Evolutionary conservation across 2,888 invertebrate genomes (phyloP).

Genomic region (Caenorhabditis sp.): DNA sequence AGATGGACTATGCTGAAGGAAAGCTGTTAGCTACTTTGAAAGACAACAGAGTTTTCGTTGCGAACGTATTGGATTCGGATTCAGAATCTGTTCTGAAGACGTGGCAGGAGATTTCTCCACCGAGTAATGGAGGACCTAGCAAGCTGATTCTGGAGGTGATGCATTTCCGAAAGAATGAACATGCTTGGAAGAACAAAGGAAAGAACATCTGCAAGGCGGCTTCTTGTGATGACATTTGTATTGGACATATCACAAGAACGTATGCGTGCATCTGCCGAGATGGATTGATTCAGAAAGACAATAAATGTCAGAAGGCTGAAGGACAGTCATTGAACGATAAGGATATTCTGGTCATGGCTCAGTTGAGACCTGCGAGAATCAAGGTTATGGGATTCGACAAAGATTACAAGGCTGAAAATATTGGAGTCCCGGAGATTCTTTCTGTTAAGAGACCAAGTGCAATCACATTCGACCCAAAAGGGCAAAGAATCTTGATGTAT

Average conservation of each 20-base stretch:
- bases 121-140: constrained; percentile 10
- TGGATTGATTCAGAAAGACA: constrained; percentile 32
- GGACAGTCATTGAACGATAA: constrained; percentile 6
- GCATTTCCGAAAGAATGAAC: constrained; percentile 41
- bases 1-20: constrained; percentile 55
- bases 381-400: constrained; percentile 86
- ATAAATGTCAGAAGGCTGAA: constrained; percentile 32
- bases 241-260: constrained; percentile 27
- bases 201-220: constrained; percentile 55
- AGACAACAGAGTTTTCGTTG: constrained; percentile 36
- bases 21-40: constrained; percentile 28
- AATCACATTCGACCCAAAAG: constrained; percentile 53
- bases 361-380: constrained; percentile 88
- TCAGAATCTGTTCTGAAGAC: constrained; percentile 10
- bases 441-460: constrained; percentile 47
- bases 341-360: constrained; percentile 86
- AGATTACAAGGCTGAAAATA: constrained; percentile 68
- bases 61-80: constrained; percentile 10
- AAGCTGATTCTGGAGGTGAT: constrained; percentile 19
- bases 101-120: constrained; percentile 37
- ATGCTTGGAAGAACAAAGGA: constrained; percentile 49
- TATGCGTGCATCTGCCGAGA: constrained; percentile 29
- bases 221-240: constrained; percentile 65
- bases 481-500: constrained; percentile 70
- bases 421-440: constrained; percentile 42